Evolutionary conservation across 30 jellyfish, hydroid and myxozoan genomes (phyloP).

Genomic region (Pseudorhiza aurosa): DNA sequence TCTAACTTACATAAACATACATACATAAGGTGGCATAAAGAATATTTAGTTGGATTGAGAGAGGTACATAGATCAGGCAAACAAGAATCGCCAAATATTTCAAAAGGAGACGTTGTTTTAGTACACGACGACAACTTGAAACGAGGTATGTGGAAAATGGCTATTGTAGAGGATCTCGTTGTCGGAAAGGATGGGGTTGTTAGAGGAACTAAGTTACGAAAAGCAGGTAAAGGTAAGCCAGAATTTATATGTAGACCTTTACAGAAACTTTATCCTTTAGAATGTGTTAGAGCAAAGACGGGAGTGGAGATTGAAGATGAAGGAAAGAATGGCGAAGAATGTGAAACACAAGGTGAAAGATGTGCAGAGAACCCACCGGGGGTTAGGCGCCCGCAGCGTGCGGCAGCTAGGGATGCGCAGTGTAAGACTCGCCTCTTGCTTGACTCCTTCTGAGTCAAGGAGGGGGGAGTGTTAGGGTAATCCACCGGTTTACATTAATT

Average conservation of each 20-base stretch:
- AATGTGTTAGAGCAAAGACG: background rate
- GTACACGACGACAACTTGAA: background rate
- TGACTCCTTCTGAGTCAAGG: constrained; percentile 65
- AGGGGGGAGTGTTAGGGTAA: constrained; percentile 70
- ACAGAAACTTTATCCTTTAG: background rate
- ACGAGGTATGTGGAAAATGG: background rate
- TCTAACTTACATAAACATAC: too few relatives aligned
- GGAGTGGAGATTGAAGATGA: background rate
- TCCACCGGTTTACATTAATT: too few relatives aligned
- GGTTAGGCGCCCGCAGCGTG: constrained; percentile 28
- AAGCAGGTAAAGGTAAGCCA: background rate
- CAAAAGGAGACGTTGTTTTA: constrained; percentile 4
- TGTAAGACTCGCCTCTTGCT: constrained; percentile 49
- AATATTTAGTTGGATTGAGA: too few relatives aligned
- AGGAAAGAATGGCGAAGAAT: constrained; percentile 6
- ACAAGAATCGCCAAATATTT: too few relatives aligned
- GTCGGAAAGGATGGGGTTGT: background rate
- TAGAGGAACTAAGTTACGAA: background rate
- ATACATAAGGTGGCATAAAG: too few relatives aligned
- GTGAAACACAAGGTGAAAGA: background rate
- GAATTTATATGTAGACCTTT: background rate
- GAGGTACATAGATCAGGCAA: too few relatives aligned
- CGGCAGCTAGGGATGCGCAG: constrained; percentile 52
- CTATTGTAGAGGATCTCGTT: background rate
- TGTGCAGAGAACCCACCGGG: background rate